phyloP scores from a whole-genome alignment of 2,113 vertebrate genomes.

The Platichthys stellatus region DNA sequence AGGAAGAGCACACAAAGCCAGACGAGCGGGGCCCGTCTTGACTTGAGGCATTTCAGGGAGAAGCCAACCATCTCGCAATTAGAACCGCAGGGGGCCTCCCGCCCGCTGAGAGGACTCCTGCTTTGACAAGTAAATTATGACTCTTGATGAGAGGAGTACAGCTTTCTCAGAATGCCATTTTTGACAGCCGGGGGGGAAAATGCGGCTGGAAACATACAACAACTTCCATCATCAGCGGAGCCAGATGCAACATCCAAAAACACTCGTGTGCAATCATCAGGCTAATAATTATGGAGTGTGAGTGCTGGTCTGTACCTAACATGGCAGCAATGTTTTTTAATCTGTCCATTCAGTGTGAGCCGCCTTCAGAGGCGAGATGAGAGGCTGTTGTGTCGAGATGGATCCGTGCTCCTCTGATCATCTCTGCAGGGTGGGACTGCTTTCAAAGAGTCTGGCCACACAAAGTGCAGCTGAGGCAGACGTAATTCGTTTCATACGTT shows the following conservation, averaged over 20 bases:
- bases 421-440: conserved; percentile 58
- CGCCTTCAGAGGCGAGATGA: conserved; percentile 68
- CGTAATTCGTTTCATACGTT: conserved; percentile 65
- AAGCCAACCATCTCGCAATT: conserved; percentile 73
- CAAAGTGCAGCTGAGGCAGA: conserved; percentile 63
- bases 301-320: conserved; percentile 71
- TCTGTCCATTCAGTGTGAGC: conserved; percentile 67
- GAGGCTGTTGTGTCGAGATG: conserved; percentile 70
- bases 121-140: conserved; percentile 84
- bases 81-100: conserved; percentile 69
- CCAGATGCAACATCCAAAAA: conserved; percentile 75
- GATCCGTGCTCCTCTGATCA: conserved; percentile 66
- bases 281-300: conserved; percentile 76
- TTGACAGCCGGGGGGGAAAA: conserved; percentile 71
- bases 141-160: conserved; percentile 72
- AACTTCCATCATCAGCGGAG: conserved; percentile 68
- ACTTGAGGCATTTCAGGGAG: conserved; percentile 71
- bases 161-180: conserved; percentile 74
- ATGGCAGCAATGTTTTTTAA: conserved; percentile 74
- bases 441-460: conserved; percentile 54
- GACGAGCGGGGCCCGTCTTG: conserved; percentile 58
- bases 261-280: conserved; percentile 76
- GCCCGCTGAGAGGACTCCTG: conserved; percentile 69
- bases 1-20: conserved; percentile 64
- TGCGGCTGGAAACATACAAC: conserved; percentile 71